A percentile compares a stretch with the other conserved stretches of the same genome.
Evolutionary conservation across 2,888 invertebrate species (phyloP).

Genomic region (Leuctra nigra): DNA sequence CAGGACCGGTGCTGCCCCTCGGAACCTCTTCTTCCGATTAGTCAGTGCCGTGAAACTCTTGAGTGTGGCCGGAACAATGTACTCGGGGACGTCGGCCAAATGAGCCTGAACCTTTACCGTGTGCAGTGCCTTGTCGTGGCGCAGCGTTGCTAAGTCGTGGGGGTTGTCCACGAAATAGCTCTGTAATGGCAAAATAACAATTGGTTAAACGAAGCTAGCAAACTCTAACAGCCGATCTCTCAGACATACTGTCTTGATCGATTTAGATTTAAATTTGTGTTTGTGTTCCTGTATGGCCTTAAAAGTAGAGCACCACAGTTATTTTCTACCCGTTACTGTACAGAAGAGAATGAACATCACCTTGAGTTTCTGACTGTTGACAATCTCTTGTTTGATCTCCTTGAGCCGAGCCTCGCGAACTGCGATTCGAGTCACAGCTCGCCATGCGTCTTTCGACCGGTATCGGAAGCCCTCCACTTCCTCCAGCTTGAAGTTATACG

Average conservation of each 20-base stretch:
- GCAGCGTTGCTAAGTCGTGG: constrained; percentile 72
- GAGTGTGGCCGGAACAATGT: constrained; percentile 74
- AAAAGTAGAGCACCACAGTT: too few species aligned
- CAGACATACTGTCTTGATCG: too few species aligned
- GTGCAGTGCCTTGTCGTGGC: constrained; percentile 80
- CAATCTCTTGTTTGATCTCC: constrained; percentile 90
- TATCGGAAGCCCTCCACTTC: constrained; percentile 96
- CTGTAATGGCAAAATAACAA: constrained; percentile 40
- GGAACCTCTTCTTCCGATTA: constrained; percentile 21
- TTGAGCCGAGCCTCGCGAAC: constrained; percentile 90
- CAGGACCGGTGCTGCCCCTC: background rate
- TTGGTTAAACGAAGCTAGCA: background rate
- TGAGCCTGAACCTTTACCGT: constrained; percentile 79
- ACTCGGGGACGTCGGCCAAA: constrained; percentile 87
- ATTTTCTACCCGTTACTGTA: too few species aligned
- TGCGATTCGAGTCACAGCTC: constrained; percentile 87
- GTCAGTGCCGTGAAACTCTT: constrained; percentile 54
- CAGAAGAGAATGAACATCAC: too few species aligned
- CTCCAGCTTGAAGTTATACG: constrained; percentile 89
- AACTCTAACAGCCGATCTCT: too few species aligned
- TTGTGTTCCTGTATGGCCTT: too few species aligned
- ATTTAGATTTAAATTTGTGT: too few species aligned
- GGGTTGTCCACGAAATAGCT: constrained; percentile 92
- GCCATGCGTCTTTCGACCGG: constrained; percentile 91
- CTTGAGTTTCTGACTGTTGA: constrained; percentile 87